Evolutionary conservation across 2,113 vertebrate genomes (phyloP), one percentile per base, ranked within the genome.

Genomic region (Chitala chitala): DNA sequence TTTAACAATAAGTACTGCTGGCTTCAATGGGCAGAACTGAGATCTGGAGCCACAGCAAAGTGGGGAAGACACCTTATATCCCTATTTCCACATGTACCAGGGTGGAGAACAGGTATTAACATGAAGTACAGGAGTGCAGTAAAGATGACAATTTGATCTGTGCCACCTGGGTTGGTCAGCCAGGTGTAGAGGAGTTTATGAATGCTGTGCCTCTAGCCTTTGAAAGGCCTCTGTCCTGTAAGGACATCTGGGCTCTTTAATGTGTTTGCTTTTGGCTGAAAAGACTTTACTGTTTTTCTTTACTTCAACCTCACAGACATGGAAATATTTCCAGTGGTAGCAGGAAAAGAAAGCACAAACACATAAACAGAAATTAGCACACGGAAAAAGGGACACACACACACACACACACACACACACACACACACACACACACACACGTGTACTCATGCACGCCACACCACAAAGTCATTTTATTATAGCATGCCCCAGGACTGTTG

Each of bases 281-380:
- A 89, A 87, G 87, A 78, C 85, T 83, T 85, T 82, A 88, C 81
- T 89, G 87, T 88, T 86, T 81, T 81, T 82, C 79, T 84, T 42
- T 66, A 80, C 75, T 76, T 81, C 78, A 82, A 78, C 75, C 80
- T 84, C 84, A 86, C 87, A 88, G 84, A 89, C 87, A 88, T 88
- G 85, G 86, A 89, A 88, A 89, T 89, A 87, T 88, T 88, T 87
- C 86, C 88, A 89, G 86, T 82, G 85, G 87, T 87, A 84, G 86
- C 86, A 86, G 84, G 88, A 86, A 87, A 86, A 87, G 85, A 88
- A 89, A 89, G 86, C 86, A 88, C 87, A 88, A 87, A 88, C 87
- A 88, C 79, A 84, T 84, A 84, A 87, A 85, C 87, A 85, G 75
- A 89, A 88, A 89, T 89, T 89, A 89, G 86, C 86, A 86, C 82